A percentile compares a stretch with the other conserved stretches of the same genome.
Evolutionary conservation across 2,113 vertebrate genomes (phyloP).

Genomic region (Thamnophis sirtalis): DNA sequence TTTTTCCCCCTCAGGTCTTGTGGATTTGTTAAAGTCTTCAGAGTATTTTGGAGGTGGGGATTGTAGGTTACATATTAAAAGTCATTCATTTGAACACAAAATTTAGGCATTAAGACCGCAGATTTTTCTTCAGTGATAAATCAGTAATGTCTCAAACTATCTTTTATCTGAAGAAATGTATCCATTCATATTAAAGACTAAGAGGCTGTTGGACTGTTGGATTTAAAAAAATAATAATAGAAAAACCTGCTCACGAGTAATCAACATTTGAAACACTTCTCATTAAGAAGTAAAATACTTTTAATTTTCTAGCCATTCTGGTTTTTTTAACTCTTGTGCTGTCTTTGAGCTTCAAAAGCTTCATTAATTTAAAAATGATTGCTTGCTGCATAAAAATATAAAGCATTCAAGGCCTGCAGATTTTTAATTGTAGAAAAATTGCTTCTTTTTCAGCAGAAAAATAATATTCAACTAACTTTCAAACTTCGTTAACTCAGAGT

Average conservation of each 20-base stretch:
- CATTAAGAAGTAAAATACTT: constrained; percentile 24
- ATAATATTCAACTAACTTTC: constrained; percentile 11
- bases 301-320: constrained; percentile 3
- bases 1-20: not conserved
- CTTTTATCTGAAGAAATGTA: not conserved
- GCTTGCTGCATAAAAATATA: constrained; percentile 27
- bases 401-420: constrained; percentile 9
- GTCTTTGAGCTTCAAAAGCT: constrained; percentile 21
- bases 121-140: not conserved
- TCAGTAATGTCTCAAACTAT: not conserved
- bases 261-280: constrained; percentile 38
- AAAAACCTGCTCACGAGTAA: constrained; percentile 21
- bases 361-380: constrained; percentile 43
- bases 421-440: constrained; percentile 25
- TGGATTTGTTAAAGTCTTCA: not conserved
- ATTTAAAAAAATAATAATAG: constrained; percentile 2
- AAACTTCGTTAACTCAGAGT: not conserved
- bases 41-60: not conserved
- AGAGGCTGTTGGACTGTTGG: not conserved
- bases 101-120: not conserved
- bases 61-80: not conserved
- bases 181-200: not conserved
- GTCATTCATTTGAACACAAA: not conserved
- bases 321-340: constrained; percentile 7
- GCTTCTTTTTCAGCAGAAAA: not conserved